Evolutionary conservation across 2,888 invertebrate genomes (phyloP).

Genomic region (Nymphalis polychloros): DNA sequence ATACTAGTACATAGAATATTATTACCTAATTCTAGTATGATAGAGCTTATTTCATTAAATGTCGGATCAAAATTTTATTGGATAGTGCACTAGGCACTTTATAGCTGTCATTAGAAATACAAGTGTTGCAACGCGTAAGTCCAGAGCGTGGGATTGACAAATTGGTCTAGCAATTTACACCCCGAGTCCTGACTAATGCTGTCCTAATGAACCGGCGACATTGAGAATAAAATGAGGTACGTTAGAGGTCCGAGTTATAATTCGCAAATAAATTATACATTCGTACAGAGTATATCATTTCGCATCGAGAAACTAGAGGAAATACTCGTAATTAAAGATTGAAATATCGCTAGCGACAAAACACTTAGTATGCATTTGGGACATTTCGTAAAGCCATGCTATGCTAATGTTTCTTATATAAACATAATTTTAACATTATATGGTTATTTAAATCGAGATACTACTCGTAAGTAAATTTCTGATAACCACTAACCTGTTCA

Average conservation of each 20-base stretch:
- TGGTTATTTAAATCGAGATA: constrained; percentile 15
- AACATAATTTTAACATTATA: constrained; percentile 21
- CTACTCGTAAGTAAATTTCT: constrained; percentile 6
- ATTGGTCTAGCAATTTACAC: constrained; percentile 65
- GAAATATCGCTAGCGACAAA: constrained; percentile 31
- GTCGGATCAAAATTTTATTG: constrained; percentile 2
- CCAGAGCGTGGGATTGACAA: constrained; percentile 66
- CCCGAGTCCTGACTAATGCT: constrained; percentile 63
- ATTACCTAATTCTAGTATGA: not conserved
- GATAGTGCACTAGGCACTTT: constrained; percentile 16
- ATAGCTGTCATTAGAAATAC: constrained; percentile 28
- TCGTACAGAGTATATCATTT: constrained; percentile 8
- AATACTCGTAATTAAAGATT: constrained; percentile 35
- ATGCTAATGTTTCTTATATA: constrained; percentile 20
- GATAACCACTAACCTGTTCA: not conserved
- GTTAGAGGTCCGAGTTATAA: constrained; percentile 12
- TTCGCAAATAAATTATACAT: constrained; percentile 16
- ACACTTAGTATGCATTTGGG: constrained; percentile 35
- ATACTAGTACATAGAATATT: not conserved
- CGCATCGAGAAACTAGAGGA: constrained; percentile 27
- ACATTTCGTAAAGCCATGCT: constrained; percentile 35
- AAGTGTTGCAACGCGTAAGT: constrained; percentile 37
- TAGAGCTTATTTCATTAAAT: not conserved
- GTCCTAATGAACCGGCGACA: constrained; percentile 73
- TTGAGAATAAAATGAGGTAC: constrained; percentile 31